A percentile compares a stretch with the other conserved stretches of the same genome.
Conservation (phyloP, 2,888 invertebrate genomes). For the Gymnosoma rotundatum region DNA sequence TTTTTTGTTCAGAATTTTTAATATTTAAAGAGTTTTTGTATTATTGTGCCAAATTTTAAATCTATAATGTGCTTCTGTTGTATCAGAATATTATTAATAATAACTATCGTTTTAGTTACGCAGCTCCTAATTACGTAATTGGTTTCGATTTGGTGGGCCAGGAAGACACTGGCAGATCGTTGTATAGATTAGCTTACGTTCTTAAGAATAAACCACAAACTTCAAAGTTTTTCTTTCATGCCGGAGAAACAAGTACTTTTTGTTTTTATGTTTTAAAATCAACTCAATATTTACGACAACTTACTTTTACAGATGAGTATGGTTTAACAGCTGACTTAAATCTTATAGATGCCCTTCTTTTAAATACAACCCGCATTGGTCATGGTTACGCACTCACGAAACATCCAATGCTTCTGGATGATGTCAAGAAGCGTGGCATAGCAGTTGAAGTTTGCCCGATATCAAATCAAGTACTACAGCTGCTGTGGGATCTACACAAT, state of each 20-base stretch:
- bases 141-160: slow-evolving; percentile 88
- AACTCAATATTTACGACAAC: neutral
- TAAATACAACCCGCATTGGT: slow-evolving; percentile 81
- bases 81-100: neutral
- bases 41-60: too few species aligned
- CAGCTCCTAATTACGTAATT: slow-evolving; percentile 83
- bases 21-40: too few species aligned
- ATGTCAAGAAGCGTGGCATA: slow-evolving; percentile 78
- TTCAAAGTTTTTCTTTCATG: slow-evolving; percentile 85
- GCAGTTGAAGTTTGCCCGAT: slow-evolving; percentile 81
- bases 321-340: slow-evolving; percentile 84
- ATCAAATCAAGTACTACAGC: too few species aligned
- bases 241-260: slow-evolving; percentile 86
- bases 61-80: neutral
- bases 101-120: slow-evolving; percentile 71
- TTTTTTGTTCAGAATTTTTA: too few species aligned
- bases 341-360: slow-evolving; percentile 82
- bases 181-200: slow-evolving; percentile 78
- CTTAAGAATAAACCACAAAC: slow-evolving; percentile 75
- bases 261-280: slow-evolving; percentile 13
- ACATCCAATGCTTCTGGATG: slow-evolving; percentile 80
- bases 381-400: slow-evolving; percentile 81
- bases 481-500: too few species aligned
- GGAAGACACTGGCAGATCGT: slow-evolving; percentile 85
- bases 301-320: slow-evolving; percentile 83